phyloP scores from a whole-genome alignment of 2,888 invertebrate genomes.

The Allolobophora icterica region DNA sequence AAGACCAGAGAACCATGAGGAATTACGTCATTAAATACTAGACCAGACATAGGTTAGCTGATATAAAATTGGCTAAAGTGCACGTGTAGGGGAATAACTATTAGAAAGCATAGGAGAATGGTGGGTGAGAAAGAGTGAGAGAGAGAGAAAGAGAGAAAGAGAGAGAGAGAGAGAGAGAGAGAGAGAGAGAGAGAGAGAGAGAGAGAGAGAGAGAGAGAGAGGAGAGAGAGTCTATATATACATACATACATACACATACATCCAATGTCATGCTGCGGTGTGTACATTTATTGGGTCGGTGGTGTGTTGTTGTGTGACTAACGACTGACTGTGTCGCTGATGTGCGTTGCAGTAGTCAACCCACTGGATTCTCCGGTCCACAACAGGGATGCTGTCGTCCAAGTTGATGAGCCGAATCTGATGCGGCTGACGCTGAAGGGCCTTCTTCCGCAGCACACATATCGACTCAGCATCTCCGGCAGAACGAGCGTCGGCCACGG shows the following conservation, averaged over 20 bases:
- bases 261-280: no score
- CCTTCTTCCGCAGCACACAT: conserved; percentile 35
- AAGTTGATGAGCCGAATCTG: conserved; percentile 37
- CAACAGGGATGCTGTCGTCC: conserved; percentile 30
- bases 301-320: not conserved
- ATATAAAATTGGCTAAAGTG: no score
- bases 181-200: no score
- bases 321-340: not conserved
- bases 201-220: no score
- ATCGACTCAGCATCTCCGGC: conserved; percentile 75
- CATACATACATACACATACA: no score
- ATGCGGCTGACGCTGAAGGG: conserved; percentile 33
- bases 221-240: no score
- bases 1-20: not conserved
- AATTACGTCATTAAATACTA: not conserved
- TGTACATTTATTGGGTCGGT: not conserved
- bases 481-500: conserved; percentile 88
- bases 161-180: no score
- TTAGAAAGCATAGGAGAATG: no score
- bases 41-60: no score
- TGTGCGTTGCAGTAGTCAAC: conserved; percentile 13
- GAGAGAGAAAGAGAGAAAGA: no score
- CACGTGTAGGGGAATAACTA: no score
- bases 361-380: conserved; percentile 21
- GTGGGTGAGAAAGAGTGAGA: no score